Base-by-base conservation (phyloP, 2,888 invertebrate genomes). In the Idaea straminata region DNA sequence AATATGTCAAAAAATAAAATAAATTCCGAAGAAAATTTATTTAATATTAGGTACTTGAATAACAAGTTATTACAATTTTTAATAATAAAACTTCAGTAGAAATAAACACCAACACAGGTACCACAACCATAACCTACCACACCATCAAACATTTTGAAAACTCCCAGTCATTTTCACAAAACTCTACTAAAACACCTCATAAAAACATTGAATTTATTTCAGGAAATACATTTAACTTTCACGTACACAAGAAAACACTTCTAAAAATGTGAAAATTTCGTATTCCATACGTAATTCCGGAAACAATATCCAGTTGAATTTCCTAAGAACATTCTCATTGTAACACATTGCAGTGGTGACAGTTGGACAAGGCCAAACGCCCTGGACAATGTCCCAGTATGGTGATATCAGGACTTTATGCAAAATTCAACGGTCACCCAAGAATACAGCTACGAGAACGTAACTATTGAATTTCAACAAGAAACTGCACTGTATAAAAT, bases 391-490 rank as follows among this genome's bases (percentile, higher is more conserved):
- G 34, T 59, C 59, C 34, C 59, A 13, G 15, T 34, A 59, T 59
- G 34, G 16, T 34, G 25, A 59, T 16, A 16, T 59, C 47, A 34
- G 16, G 59, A 25, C 59, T 59, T 59, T 16, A 59, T 59, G 59
- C 16, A 59, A 59, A 59, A 59, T 59, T 59, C 59, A 59, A 59
- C 25, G 34, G 59, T 7, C 59, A 34, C 16, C 34, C 16, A 7
- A 10, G 38, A 38, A 38, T 59, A 16, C 16, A n/a, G 58, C 6
- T 59, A 59, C 16, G 25, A 5, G 5, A 16, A 7, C 4, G 25
- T 59, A 59, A 25, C 59, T 34, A 59, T 59, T 59, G 59, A 59
- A 59, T 58, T 58, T 58, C 58, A 15, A 7, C 58, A 16, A 6
- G 47, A 47, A 36, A 36, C 36, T 47, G 4, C 47, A 47, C 47